A percentile compares a stretch with the other conserved stretches of the same genome.
These are phyloP conservation scores for Ernsta delagoae DNA, from an alignment of 2,888 invertebrate genomes.

Conservation along the genomic window DNA sequence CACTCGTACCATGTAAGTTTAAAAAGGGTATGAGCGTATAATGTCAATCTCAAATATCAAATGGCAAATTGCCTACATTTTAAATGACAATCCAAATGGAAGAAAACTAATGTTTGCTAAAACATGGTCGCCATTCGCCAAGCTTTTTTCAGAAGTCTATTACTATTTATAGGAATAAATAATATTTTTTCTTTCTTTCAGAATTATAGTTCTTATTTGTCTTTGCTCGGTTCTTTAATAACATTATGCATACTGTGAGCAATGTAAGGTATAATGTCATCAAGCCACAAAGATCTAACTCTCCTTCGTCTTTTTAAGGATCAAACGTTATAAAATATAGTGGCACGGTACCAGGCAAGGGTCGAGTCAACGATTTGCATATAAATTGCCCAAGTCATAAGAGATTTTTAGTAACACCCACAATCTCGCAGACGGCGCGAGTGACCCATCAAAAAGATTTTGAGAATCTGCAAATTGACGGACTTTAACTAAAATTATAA, in stretches of 20 bases:
- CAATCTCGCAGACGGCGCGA: constrained; percentile 15
- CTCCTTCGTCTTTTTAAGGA: constrained; percentile 13
- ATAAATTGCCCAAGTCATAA: constrained; percentile 47
- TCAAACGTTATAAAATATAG: constrained; percentile 34
- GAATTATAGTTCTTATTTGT: background rate
- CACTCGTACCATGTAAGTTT: background rate
- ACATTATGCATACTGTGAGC: background rate
- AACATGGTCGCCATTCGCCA: too few species aligned
- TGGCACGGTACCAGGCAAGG: constrained; percentile 29
- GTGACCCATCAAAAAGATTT: constrained; percentile 3
- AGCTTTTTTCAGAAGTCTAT: too few species aligned
- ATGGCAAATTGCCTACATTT: too few species aligned
- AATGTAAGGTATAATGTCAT: constrained; percentile 4
- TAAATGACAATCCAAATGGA: too few species aligned
- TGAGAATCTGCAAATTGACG: background rate
- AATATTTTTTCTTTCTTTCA: too few species aligned
- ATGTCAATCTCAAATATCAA: background rate
- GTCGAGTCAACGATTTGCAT: constrained; percentile 49
- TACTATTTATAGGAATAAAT: too few species aligned
- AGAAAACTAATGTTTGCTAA: too few species aligned
- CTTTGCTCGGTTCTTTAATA: background rate
- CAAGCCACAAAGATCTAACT: constrained; percentile 15
- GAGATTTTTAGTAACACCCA: constrained; percentile 33
- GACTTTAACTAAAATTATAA: too few species aligned
- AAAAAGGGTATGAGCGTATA: background rate